Evolutionary conservation across 2,113 vertebrate genomes (phyloP), one percentile per base, ranked within the genome.

Genomic region (Pygathrix nemaeus): DNA sequence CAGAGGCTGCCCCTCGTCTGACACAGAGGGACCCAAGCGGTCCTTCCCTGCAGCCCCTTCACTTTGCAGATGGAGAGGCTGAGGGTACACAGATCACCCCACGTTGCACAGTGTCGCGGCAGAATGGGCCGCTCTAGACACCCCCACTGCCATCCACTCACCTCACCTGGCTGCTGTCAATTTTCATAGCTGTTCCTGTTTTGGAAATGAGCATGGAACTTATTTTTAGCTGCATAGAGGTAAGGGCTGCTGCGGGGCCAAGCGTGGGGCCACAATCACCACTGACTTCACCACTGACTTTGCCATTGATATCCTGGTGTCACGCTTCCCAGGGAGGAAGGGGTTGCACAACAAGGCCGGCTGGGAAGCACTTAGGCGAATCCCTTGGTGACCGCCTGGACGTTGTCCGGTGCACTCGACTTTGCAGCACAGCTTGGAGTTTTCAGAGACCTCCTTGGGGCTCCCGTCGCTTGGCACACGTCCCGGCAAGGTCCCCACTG

Each of bases 171-270:
- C 45, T 48, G 88, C 64, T 40, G 61, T 50, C 6, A 1, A 0
- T 13, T 35, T 23, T 27, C 59, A 17, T 2, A 9, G 17, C 0
- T 11, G 12, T 1, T 8, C 3, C 0, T 35, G 43, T 45, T 59
- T 45, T 72, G 50, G 73, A 11, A 40, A 57, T 21, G 4, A 43
- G 64, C 38, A 2, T 6, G 5, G 27, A 75, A 27, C 6, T 6
- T 17, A 1, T 0, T 27, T 30, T 48, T 4, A 17, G 80, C 38
- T 16, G 16, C 55, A 2, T 20, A 38, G 45, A 11, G 40, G 48
- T 4, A 1, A 50, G 66, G 40, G 17, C 7, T 21, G 52, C 40
- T 3, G 13, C 0, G 1, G 68, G 38, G 30, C 12, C 8, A 11
- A 35, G 13, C n/a, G 4, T 0, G 3, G 55, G 40, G 70, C 84